phyloP scores from a whole-genome alignment of 2,888 invertebrate genomes.

The Tiliacea aurago region DNA sequence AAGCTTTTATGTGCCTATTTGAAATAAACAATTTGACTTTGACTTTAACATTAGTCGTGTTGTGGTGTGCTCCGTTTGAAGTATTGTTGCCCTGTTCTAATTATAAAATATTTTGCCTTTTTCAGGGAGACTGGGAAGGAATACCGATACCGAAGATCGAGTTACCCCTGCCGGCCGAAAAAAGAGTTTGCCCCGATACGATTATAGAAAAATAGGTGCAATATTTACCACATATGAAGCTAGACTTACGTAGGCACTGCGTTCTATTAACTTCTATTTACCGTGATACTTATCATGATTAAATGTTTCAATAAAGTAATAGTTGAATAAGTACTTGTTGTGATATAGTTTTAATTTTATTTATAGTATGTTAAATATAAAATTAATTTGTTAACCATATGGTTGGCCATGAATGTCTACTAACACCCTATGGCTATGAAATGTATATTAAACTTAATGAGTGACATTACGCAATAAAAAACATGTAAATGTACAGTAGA shows the following conservation, averaged over 20 bases:
- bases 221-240: not conserved
- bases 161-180: constrained; percentile 84
- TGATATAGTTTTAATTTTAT: constrained; percentile 46
- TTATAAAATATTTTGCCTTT: constrained; percentile 31
- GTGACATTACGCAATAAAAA: constrained; percentile 54
- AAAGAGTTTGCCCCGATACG: constrained; percentile 78
- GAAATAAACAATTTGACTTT: too few species aligned
- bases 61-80: too few species aligned
- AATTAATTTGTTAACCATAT: not conserved
- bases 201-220: constrained; percentile 40
- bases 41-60: too few species aligned
- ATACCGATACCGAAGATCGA: constrained; percentile 88
- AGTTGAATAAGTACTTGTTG: constrained; percentile 20
- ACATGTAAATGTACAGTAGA: constrained; percentile 37
- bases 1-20: too few species aligned
- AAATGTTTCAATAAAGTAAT: not conserved
- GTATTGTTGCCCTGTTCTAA: too few species aligned
- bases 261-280: constrained; percentile 14
- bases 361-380: not conserved
- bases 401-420: constrained; percentile 5
- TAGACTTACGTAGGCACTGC: constrained; percentile 1
- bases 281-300: constrained; percentile 8
- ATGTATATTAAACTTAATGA: constrained; percentile 28
- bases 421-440: not conserved
- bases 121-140: constrained; percentile 91